Conservation (phyloP, 64 coral and sea anemone genomes). For the Anthopleura sola region DNA sequence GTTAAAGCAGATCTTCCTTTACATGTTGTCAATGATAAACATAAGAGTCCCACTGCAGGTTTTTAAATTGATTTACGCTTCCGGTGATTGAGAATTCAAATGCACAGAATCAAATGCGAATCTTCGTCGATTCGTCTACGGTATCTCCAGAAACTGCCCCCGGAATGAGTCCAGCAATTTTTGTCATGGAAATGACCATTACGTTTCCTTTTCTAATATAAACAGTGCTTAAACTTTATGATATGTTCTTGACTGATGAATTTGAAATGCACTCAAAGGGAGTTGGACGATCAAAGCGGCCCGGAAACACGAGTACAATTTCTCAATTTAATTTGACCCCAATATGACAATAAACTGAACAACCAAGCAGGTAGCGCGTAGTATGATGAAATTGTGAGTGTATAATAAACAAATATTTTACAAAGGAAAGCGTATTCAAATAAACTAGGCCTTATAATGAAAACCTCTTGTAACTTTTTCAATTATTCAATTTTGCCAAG, state of each 20-base stretch:
- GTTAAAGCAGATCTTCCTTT: not conserved
- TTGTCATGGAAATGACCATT: not conserved
- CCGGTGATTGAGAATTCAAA: not conserved
- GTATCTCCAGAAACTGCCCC: too few species aligned
- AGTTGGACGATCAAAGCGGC: not conserved
- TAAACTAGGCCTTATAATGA: not conserved
- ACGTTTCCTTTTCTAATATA: not conserved
- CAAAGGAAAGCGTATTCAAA: not conserved
- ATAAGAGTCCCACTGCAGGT: not conserved
- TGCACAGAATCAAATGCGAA: not conserved
- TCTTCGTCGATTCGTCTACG: not conserved
- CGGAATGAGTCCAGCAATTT: too few species aligned
- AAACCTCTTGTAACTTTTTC: not conserved
- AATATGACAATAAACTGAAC: constrained; percentile 4
- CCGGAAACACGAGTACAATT: not conserved
- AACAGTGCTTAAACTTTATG: not conserved
- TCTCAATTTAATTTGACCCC: constrained; percentile 2
- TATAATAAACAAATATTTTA: not conserved
- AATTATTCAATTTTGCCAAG: not conserved
- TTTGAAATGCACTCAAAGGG: not conserved
- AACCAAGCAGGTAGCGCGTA: not conserved
- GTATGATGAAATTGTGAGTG: not conserved
- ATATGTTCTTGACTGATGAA: not conserved
- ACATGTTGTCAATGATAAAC: not conserved
- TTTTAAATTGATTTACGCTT: not conserved